These are phyloP conservation scores for Ramphastos sulfuratus DNA, from an alignment of 2,113 vertebrate genomes.

Conservation along the genomic window DNA sequence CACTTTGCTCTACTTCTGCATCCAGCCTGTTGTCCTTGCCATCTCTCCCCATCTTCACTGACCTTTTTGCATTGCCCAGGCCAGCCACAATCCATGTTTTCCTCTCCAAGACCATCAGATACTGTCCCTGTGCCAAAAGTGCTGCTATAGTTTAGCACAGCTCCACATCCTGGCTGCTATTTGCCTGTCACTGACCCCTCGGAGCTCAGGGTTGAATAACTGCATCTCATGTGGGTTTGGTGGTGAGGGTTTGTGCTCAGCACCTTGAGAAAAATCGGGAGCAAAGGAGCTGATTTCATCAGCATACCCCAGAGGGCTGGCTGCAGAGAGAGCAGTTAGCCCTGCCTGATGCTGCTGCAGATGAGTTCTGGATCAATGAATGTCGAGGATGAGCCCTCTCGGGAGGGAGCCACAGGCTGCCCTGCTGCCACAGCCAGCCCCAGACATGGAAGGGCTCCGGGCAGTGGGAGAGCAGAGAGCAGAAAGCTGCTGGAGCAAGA, in stretches of 20 bases:
- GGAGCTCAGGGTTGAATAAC: background rate
- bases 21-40: background rate
- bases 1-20: background rate
- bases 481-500: background rate
- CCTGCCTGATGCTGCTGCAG: fast-evolving
- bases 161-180: background rate
- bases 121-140: background rate
- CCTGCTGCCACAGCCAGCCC: background rate
- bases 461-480: background rate
- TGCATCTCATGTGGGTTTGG: background rate
- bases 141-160: background rate
- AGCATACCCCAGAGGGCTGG: background rate
- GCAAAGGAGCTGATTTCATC: background rate
- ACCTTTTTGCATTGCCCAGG: background rate
- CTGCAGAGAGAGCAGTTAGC: background rate
- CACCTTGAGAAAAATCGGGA: background rate
- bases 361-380: background rate
- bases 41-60: background rate
- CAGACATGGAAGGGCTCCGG: fast-evolving
- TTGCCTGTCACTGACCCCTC: background rate
- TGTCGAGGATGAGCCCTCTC: background rate
- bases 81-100: background rate
- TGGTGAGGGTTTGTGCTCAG: background rate
- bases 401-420: background rate
- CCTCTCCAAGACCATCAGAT: background rate